Percentiles rank a stretch among this genome's conserved stretches.
These are phyloP conservation scores for Furnarius figulus DNA, from an alignment of 2,113 vertebrate species.

Conservation along the genomic window DNA sequence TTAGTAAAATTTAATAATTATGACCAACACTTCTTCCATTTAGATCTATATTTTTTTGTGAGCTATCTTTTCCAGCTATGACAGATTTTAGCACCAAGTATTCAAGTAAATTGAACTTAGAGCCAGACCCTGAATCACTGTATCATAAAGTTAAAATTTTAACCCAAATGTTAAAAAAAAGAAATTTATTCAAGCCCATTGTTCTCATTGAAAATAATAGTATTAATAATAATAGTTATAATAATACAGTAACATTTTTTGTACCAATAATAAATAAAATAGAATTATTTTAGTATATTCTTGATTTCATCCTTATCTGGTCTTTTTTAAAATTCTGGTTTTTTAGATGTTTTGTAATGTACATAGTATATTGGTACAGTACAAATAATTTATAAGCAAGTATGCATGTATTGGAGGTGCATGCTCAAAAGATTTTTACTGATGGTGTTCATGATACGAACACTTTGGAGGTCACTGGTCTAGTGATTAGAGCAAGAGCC, in stretches of 20 bases:
- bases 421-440: background rate
- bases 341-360: background rate
- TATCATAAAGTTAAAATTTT: background rate
- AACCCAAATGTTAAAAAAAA: background rate
- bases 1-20: background rate
- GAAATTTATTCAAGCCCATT: background rate
- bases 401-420: background rate
- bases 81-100: background rate
- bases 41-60: background rate
- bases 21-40: background rate
- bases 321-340: background rate
- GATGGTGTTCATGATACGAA: background rate
- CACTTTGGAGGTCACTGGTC: background rate
- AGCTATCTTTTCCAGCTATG: background rate
- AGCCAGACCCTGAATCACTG: background rate
- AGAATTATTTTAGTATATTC: background rate
- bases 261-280: background rate
- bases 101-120: background rate
- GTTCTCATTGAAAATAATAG: background rate
- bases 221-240: background rate
- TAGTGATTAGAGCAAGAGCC: background rate
- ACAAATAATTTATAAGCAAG: background rate
- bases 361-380: background rate
- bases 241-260: background rate
- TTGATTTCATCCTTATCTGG: background rate